phyloP scores from a whole-genome alignment of 2,113 vertebrate species.

The Apus apus region DNA sequence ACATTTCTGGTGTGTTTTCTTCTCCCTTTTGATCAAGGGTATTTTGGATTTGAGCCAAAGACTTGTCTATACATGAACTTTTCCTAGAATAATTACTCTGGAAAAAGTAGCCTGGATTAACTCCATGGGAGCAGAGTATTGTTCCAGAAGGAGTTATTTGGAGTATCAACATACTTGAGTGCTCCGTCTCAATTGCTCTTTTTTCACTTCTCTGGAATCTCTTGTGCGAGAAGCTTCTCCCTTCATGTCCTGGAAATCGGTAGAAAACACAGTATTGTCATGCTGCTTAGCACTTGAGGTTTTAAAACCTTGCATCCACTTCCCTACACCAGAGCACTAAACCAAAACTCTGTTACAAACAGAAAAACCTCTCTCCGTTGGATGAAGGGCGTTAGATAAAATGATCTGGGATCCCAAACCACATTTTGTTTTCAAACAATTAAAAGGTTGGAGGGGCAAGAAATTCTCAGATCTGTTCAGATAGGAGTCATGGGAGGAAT shows the following conservation, averaged over 20 bases:
- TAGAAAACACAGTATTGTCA: background rate
- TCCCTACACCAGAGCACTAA: background rate
- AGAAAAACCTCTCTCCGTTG: background rate
- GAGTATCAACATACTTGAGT: background rate
- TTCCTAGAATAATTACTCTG: slow-evolving; percentile 27
- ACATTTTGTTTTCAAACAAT: background rate
- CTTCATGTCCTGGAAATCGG: accelerated
- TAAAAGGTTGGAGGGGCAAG: background rate
- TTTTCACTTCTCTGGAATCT: background rate
- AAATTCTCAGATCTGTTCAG: background rate
- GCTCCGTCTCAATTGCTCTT: background rate
- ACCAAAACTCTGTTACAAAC: background rate
- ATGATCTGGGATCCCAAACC: background rate
- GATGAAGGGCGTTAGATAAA: background rate
- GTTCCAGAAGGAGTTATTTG: slow-evolving; percentile 17
- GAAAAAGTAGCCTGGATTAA: slow-evolving; percentile 44
- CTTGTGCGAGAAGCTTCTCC: background rate
- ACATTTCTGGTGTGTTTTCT: background rate
- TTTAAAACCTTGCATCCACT: background rate
- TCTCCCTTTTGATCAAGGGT: background rate
- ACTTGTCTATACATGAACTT: background rate
- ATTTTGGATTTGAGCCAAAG: slow-evolving; percentile 30
- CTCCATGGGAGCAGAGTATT: background rate
- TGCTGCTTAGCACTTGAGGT: background rate
- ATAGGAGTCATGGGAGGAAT: background rate